phyloP scores from a whole-genome alignment of 2,797 vertebrate genomes.

The Danio aesculapii region DNA sequence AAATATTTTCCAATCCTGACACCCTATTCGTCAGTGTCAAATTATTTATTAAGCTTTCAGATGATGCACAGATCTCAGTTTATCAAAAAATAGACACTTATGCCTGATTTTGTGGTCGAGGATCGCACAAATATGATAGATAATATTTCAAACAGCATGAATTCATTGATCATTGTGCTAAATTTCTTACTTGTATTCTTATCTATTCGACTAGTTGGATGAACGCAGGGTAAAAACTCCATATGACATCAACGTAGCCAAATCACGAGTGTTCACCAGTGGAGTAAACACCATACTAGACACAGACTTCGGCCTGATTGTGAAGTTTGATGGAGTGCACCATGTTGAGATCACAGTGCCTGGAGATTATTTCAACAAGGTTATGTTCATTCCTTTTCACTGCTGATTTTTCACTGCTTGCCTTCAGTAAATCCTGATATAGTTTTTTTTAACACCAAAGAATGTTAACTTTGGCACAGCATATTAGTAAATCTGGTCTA shows the following conservation, averaged over 20 bases:
- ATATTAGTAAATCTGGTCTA: too few relatives aligned
- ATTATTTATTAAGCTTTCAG: too few relatives aligned
- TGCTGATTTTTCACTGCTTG: too few relatives aligned
- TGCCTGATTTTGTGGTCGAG: too few relatives aligned
- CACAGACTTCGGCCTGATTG: constrained; percentile 85
- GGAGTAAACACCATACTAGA: constrained; percentile 84
- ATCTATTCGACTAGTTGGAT: constrained; percentile 74
- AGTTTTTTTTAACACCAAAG: too few relatives aligned
- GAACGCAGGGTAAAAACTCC: constrained; percentile 78
- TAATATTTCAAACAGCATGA: not conserved
- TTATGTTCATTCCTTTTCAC: constrained; percentile 50
- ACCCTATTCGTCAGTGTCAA: too few relatives aligned
- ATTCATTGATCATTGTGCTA: not conserved
- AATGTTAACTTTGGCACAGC: too few relatives aligned
- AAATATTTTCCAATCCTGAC: too few relatives aligned
- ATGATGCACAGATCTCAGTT: too few relatives aligned
- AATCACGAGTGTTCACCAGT: constrained; percentile 78
- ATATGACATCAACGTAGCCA: constrained; percentile 64
- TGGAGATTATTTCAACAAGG: constrained; percentile 87
- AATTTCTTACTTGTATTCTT: not conserved
- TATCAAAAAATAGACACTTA: too few relatives aligned
- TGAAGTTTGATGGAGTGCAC: constrained; percentile 89
- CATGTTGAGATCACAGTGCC: constrained; percentile 87
- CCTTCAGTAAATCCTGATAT: too few relatives aligned
- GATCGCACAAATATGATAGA: not conserved